These are phyloP conservation scores for Nymphicus hollandicus DNA, from an alignment of 2,113 vertebrate genomes.

Conservation along the genomic window DNA sequence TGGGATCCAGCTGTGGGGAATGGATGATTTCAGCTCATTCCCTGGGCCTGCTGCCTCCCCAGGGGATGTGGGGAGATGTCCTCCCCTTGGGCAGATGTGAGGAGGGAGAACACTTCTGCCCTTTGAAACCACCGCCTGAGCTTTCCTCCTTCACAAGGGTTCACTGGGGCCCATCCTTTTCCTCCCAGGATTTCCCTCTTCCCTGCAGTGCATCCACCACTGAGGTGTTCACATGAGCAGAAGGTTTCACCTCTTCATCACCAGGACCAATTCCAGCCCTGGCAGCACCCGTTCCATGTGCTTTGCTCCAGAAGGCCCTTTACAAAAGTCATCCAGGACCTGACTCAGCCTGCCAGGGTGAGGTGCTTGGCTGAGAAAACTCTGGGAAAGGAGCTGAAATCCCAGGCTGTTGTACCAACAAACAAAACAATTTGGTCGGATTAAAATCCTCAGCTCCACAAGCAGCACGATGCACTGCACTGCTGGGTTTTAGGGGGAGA, in stretches of 20 bases:
- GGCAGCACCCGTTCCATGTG: neutral
- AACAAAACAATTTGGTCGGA: neutral
- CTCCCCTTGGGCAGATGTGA: neutral
- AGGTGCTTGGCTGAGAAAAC: neutral
- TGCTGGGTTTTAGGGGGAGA: neutral
- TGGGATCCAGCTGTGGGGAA: neutral
- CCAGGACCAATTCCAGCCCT: too few relatives aligned
- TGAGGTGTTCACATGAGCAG: neutral
- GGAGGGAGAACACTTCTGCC: neutral
- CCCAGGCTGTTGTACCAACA: neutral
- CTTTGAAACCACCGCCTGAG: neutral
- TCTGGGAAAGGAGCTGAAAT: neutral
- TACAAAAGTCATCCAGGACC: neutral
- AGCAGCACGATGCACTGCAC: neutral
- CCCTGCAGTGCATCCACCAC: neutral
- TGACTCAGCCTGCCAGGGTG: too few relatives aligned
- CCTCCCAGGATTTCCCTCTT: neutral
- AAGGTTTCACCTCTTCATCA: neutral
- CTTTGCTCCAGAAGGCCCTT: neutral
- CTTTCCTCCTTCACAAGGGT: neutral
- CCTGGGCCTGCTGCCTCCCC: neutral
- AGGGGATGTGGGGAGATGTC: neutral
- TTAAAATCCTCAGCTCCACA: neutral
- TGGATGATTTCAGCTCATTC: neutral
- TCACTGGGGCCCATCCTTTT: neutral